Evolutionary conservation across 2,113 vertebrate species (phyloP).

Genomic region (Triplophysa rosa): DNA sequence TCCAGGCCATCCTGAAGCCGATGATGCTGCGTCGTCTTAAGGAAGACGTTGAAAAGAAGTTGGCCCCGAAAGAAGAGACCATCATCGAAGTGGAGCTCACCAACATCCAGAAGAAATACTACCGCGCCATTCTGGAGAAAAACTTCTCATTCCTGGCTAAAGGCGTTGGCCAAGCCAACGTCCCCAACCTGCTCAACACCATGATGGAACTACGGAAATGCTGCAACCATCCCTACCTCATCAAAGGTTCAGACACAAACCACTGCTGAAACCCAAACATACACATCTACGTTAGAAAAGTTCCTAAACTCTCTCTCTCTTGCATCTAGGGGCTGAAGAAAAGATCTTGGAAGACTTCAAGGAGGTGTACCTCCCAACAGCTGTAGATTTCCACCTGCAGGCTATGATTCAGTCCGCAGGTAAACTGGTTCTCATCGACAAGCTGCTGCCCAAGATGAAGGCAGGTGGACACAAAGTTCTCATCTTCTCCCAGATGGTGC

Average conservation of each 20-base stretch:
- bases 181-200: conserved; percentile 97
- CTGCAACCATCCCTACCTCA: conserved; percentile 99
- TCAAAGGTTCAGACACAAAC: conserved; percentile 82
- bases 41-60: conserved; percentile 97
- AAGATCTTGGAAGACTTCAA: conserved; percentile 97
- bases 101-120: conserved; percentile 99
- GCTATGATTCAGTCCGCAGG: conserved; percentile 99
- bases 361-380: conserved; percentile 85
- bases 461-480: conserved; percentile 97
- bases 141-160: conserved; percentile 98
- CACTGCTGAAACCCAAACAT: not conserved
- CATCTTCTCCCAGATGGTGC: conserved; percentile 99
- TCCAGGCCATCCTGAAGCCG: conserved; percentile 95
- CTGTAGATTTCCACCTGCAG: conserved; percentile 93
- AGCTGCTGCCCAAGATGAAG: conserved; percentile 98
- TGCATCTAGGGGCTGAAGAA: conserved; percentile 88
- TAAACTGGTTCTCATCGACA: conserved; percentile 97
- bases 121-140: conserved; percentile 94
- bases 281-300: not conserved
- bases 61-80: conserved; percentile 97
- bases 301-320: conserved; percentile 14
- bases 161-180: conserved; percentile 93
- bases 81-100: conserved; percentile 99
- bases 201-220: conserved; percentile 99
- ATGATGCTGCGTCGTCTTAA: conserved; percentile 98